phyloP scores from a whole-genome alignment of 2,888 invertebrate genomes.

The Argyresthia albistria region DNA sequence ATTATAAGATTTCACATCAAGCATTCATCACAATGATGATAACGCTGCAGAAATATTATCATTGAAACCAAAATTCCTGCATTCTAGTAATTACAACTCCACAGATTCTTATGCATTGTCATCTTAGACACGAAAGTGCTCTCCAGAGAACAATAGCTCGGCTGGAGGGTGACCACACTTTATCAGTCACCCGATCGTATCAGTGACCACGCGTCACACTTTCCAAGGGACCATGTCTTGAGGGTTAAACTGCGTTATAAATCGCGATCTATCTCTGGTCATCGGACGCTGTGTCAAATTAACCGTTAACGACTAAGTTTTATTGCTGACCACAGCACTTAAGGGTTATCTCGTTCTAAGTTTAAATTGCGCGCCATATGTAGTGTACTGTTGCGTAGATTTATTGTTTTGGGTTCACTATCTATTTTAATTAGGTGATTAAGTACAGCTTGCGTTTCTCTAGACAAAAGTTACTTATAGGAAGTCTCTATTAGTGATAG shows the following conservation, averaged over 20 bases:
- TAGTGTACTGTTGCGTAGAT: slow-evolving; percentile 30
- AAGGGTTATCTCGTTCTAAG: slow-evolving; percentile 49
- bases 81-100: slow-evolving; percentile 17
- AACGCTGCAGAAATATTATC: too few species aligned
- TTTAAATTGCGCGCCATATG: slow-evolving; percentile 56
- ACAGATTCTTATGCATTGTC: slow-evolving; percentile 22
- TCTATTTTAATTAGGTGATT: slow-evolving; percentile 13
- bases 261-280: slow-evolving; percentile 29
- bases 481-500: too few species aligned
- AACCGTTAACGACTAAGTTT: slow-evolving; percentile 57
- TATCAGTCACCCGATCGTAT: slow-evolving; percentile 58
- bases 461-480: too few species aligned
- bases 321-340: slow-evolving; percentile 44
- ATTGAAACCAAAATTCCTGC: too few species aligned
- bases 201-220: slow-evolving; percentile 23
- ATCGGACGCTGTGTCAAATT: slow-evolving; percentile 56
- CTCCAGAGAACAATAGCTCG: slow-evolving; percentile 40
- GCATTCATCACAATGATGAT: too few species aligned
- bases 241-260: slow-evolving; percentile 28
- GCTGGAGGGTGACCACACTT: slow-evolving; percentile 51
- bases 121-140: slow-evolving; percentile 39
- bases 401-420: slow-evolving; percentile 32
- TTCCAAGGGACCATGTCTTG: not conserved
- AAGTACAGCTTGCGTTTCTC: not conserved
- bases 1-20: too few species aligned